Evolutionary conservation across 2,888 invertebrate species (phyloP).

Genomic region (Stratiomys singularior): DNA sequence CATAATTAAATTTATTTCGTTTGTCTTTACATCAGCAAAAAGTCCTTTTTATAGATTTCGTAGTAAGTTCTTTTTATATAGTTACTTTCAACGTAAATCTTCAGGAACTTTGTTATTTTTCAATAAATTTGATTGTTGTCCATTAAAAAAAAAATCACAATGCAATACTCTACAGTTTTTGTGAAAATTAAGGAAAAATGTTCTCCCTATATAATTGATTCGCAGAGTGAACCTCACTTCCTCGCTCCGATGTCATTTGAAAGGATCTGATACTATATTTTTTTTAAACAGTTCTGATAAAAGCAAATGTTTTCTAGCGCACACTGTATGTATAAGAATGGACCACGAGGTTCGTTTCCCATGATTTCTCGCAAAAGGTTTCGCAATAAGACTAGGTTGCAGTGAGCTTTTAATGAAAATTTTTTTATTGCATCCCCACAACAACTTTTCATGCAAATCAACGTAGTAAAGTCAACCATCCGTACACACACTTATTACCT

Average conservation of each 20-base stretch:
- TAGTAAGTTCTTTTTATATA: background rate
- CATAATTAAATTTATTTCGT: background rate
- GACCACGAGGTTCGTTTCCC: background rate
- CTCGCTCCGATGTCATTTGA: too few species aligned
- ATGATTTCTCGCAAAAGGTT: too few species aligned
- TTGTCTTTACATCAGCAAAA: background rate
- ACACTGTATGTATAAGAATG: background rate
- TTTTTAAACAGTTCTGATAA: too few species aligned
- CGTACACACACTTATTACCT: slow-evolving; percentile 4
- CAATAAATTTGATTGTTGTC: background rate
- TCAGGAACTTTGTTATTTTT: background rate
- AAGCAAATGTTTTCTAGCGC: too few species aligned
- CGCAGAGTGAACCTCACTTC: too few species aligned
- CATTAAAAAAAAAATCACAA: background rate
- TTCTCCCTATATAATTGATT: too few species aligned
- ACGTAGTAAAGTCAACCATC: background rate
- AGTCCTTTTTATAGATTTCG: background rate
- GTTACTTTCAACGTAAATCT: background rate
- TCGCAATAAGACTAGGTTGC: background rate
- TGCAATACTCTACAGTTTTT: background rate
- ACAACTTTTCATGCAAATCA: slow-evolving; percentile 33
- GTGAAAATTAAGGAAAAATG: background rate
- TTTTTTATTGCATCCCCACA: slow-evolving; percentile 27
- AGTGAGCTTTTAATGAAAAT: slow-evolving; percentile 19
- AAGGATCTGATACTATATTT: background rate